Conservation (phyloP, 2,888 invertebrate genomes). For the Aphidoletes aphidimyza region DNA sequence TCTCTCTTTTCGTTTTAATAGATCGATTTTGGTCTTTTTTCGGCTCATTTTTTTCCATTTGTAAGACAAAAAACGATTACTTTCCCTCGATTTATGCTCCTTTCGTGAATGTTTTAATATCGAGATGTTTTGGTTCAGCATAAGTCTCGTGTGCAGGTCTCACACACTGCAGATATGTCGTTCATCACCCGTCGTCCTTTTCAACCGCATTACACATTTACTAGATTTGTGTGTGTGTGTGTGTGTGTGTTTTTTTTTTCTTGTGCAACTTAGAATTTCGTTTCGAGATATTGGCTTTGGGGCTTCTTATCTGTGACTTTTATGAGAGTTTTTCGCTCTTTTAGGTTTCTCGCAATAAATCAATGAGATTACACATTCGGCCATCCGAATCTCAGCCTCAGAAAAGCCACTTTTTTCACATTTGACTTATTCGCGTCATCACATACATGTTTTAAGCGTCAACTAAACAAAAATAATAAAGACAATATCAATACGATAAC, state of each 20-base stretch:
- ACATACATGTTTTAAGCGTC: too few species aligned
- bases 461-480: too few species aligned
- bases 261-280: background rate
- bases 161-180: slow-evolving; percentile 14
- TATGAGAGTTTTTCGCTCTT: slow-evolving; percentile 23
- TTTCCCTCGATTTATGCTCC: slow-evolving; percentile 13
- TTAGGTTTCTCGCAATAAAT: slow-evolving; percentile 14
- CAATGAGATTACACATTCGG: background rate
- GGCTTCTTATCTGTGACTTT: slow-evolving; percentile 36
- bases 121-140: background rate
- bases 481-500: too few species aligned
- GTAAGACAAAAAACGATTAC: slow-evolving; percentile 36
- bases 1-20: background rate
- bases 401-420: background rate
- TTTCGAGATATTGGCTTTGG: slow-evolving; percentile 3
- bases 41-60: background rate
- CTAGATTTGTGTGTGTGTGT: too few species aligned
- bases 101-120: background rate
- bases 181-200: background rate
- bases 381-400: background rate
- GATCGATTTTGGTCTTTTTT: background rate
- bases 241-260: background rate
- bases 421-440: background rate
- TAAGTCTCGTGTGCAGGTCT: background rate
- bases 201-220: background rate